Evolutionary conservation across 2,113 vertebrate species (phyloP).

Genomic region (Octodon degus): DNA sequence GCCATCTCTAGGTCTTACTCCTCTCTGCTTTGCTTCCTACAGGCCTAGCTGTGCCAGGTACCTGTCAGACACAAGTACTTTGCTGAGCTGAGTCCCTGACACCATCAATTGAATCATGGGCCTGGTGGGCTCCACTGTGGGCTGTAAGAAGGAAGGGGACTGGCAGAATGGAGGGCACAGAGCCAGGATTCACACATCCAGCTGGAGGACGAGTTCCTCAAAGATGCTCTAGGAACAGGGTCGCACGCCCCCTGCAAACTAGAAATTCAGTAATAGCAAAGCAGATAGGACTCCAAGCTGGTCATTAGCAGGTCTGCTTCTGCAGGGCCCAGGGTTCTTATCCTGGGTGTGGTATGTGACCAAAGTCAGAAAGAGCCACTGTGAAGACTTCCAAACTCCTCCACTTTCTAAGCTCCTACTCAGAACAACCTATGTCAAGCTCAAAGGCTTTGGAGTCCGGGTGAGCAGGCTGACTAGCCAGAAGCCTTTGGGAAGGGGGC

Average conservation of each 20-base stretch:
- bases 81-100: neutral
- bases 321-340: neutral
- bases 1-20: neutral
- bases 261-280: neutral
- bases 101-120: neutral
- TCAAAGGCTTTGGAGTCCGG: neutral
- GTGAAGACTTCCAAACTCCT: constrained; percentile 8
- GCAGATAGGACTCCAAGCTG: neutral
- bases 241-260: too few species aligned
- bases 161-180: neutral
- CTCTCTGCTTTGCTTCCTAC: neutral
- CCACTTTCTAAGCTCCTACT: neutral
- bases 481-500: neutral
- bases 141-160: neutral
- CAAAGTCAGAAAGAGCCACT: constrained; percentile 57
- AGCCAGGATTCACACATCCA: neutral
- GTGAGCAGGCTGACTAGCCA: neutral
- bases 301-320: too few species aligned
- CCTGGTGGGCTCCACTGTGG: neutral
- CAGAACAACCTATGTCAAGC: constrained; percentile 13
- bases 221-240: neutral
- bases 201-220: neutral
- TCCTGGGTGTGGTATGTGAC: neutral
- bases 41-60: neutral
- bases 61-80: neutral